These are phyloP conservation scores for Hirtodrosophila confusa DNA, from an alignment of 2,888 invertebrate genomes.

Conservation along the genomic window DNA sequence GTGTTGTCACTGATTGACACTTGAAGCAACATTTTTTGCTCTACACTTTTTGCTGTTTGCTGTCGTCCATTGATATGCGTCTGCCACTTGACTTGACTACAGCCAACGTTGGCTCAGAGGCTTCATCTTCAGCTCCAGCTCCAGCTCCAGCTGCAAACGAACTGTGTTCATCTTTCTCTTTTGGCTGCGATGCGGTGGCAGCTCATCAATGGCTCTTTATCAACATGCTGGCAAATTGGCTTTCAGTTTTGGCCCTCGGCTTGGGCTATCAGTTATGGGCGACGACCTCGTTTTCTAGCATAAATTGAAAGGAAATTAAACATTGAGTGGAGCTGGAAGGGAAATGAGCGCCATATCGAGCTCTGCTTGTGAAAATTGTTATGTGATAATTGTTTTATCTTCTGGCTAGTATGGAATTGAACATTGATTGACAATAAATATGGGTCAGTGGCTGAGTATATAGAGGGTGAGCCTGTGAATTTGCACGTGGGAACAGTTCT, in stretches of 20 bases:
- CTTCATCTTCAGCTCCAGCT: conserved; percentile 21
- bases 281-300: conserved; percentile 67
- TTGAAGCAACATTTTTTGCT: conserved; percentile 74
- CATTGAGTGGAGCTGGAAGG: conserved; percentile 49
- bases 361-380: conserved; percentile 51
- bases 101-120: conserved; percentile 37
- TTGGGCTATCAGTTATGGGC: no score
- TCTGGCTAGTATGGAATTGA: conserved; percentile 29
- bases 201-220: conserved; percentile 62
- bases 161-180: conserved; percentile 6
- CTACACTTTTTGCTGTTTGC: conserved; percentile 61
- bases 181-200: conserved; percentile 30
- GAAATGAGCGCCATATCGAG: conserved; percentile 24
- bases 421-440: conserved; percentile 32
- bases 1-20: conserved; percentile 74
- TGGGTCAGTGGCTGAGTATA: conserved; percentile 23
- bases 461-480: neutral
- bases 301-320: conserved; percentile 81
- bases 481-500: neutral
- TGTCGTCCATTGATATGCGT: conserved; percentile 68
- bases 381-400: conserved; percentile 63
- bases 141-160: conserved; percentile 3
- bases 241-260: conserved; percentile 40
- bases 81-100: conserved; percentile 62
- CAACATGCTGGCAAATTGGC: conserved; percentile 69